A percentile compares a stretch with the other conserved stretches of the same genome.
Evolutionary conservation across 2,113 vertebrate genomes (phyloP).

Genomic region (Dissostichus mawsoni): DNA sequence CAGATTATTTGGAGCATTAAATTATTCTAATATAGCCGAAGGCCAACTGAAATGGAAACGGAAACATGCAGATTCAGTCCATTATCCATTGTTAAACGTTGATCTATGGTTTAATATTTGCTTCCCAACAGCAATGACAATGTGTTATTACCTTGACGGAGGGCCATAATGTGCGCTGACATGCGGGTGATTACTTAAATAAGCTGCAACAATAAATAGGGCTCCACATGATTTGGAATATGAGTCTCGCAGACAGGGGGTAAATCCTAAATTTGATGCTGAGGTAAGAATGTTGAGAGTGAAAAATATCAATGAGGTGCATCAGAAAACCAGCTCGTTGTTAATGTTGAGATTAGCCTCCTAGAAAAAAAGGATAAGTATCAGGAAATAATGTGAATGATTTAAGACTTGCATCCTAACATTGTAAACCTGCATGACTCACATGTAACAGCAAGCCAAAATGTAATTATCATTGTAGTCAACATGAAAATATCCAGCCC

Average conservation of each 20-base stretch:
- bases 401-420: constrained; percentile 35
- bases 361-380: constrained; percentile 60
- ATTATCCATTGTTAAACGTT: constrained; percentile 84
- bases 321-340: constrained; percentile 50
- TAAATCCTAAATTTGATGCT: constrained; percentile 54
- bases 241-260: constrained; percentile 48
- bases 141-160: constrained; percentile 83
- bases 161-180: constrained; percentile 75
- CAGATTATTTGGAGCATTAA: constrained; percentile 77
- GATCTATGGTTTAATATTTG: constrained; percentile 87
- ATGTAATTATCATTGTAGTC: constrained; percentile 56
- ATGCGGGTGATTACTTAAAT: constrained; percentile 82
- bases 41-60: constrained; percentile 80
- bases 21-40: constrained; percentile 81
- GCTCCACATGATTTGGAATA: constrained; percentile 56
- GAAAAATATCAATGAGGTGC: constrained; percentile 55
- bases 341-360: constrained; percentile 51
- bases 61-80: constrained; percentile 80
- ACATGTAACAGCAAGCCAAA: constrained; percentile 50
- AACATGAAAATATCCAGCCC: constrained; percentile 50
- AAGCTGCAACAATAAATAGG: constrained; percentile 75
- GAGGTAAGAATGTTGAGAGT: constrained; percentile 36
- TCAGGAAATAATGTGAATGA: constrained; percentile 42
- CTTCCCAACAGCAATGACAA: constrained; percentile 79
- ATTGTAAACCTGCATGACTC: constrained; percentile 9